Evolutionary conservation across 2,888 invertebrate species (phyloP), one percentile per base, ranked within the genome.

Genomic region (Lordiphosa andalusiaca): DNA sequence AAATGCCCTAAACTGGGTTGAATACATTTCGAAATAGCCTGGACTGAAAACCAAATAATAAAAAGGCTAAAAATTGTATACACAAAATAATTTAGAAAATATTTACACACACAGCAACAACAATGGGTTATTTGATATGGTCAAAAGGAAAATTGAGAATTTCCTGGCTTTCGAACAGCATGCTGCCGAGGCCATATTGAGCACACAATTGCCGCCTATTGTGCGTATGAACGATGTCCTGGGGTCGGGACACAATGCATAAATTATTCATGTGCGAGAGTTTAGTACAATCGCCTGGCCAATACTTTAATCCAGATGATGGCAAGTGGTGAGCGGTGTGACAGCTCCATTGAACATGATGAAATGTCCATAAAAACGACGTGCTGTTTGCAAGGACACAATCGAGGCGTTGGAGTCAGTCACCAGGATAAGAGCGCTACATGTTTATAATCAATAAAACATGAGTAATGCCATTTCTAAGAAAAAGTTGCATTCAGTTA

Each of bases 291-390:
- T 44, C 16, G n/a, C 33, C 33, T 33, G 33, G 16, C 16, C 44
- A 44, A 44, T 44, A 16, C 33, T n/a, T 44, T 30, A 16, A 44
- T 25, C 25, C 44, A 13, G 44, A 44, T 44, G 33, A 44, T 44
- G 16, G 10, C 44, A 44, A 44, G 16, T 44, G 30, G 30, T 30
- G 30, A 44, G 33, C 44, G 44, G 33, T 10, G 30, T 44, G 44
- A 44, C 44, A 44, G 33, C 16, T 10, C 33, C 19, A 30, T 13
- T 44, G 16, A 33, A 33, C 33, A 33, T 10, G 16, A 33, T 30
- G 42, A 35, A 16, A 37, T 21, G 12, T 16, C 19, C 47, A 30
- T 30, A 30, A 10, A 9, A 30, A 30, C 4, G 30, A 30, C 9
- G 9, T 3, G 30, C 9, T 30, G 30, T 9, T 30, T 30, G 7